Percentiles rank a stretch among this genome's conserved stretches.
phyloP scores from a whole-genome alignment of 2,888 invertebrate species.

The Phortica magna region DNA sequence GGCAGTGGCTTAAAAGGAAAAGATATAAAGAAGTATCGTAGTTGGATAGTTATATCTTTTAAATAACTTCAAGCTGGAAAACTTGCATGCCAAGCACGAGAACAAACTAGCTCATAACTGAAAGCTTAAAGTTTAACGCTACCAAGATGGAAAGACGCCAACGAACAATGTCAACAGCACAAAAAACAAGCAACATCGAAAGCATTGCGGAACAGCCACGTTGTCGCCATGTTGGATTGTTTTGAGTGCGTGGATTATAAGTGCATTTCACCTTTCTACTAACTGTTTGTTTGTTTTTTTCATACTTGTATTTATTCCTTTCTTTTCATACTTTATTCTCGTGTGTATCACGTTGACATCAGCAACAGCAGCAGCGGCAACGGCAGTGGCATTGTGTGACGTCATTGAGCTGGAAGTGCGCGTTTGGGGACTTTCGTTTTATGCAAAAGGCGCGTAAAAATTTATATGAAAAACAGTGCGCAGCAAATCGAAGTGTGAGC shows the following conservation, averaged over 20 bases:
- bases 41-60: no score
- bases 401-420: constrained; percentile 69
- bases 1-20: no score
- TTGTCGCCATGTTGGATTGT: constrained; percentile 43
- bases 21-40: no score
- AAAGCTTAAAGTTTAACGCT: not conserved
- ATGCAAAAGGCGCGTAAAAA: constrained; percentile 45
- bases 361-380: not conserved
- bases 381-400: constrained; percentile 70
- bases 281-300: not conserved
- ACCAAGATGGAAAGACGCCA: not conserved
- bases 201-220: not conserved
- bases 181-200: no score
- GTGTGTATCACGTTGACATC: not conserved
- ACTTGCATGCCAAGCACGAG: no score
- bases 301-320: not conserved
- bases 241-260: constrained; percentile 66
- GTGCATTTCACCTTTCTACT: constrained; percentile 48
- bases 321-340: not conserved
- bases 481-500: not conserved
- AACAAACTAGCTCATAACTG: not conserved
- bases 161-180: not conserved
- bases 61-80: no score
- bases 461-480: not conserved
- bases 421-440: constrained; percentile 58